Evolutionary conservation across 2,113 vertebrate species (phyloP).

Genomic region (Lophura nycthemera): DNA sequence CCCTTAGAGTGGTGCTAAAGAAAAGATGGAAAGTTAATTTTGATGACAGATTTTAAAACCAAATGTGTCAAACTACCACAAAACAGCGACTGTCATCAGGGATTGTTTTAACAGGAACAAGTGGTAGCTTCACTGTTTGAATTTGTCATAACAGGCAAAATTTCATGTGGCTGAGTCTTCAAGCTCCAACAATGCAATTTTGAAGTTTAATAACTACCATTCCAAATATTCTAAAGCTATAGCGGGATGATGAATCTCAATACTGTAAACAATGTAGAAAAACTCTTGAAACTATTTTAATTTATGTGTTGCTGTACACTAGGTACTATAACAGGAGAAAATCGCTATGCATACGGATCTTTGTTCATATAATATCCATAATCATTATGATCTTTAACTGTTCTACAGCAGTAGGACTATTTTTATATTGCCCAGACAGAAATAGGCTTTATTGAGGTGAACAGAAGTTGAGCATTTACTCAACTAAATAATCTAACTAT

Average conservation of each 20-base stretch:
- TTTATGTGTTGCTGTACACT: slow-evolving; percentile 11
- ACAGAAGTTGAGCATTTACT: neutral
- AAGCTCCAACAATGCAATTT: neutral
- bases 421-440: slow-evolving; percentile 2
- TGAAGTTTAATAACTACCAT: neutral
- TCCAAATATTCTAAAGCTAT: slow-evolving; percentile 2
- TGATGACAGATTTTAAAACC: neutral
- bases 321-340: neutral
- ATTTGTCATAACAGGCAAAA: neutral
- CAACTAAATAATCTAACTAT: neutral
- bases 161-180: neutral
- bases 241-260: neutral
- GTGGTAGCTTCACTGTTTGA: neutral
- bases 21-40: neutral
- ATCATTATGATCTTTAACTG: neutral
- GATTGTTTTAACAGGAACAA: slow-evolving; percentile 2
- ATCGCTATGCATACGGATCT: neutral
- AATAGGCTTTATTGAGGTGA: neutral
- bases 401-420: neutral
- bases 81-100: neutral
- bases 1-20: slow-evolving; percentile 40
- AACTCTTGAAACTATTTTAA: slow-evolving; percentile 7
- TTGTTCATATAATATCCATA: slow-evolving; percentile 1
- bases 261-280: neutral
- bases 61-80: neutral